A percentile compares a stretch with the other conserved stretches of the same genome.
phyloP scores from a whole-genome alignment of 2,797 vertebrate species.

The Ctenopoma multispine region DNA sequence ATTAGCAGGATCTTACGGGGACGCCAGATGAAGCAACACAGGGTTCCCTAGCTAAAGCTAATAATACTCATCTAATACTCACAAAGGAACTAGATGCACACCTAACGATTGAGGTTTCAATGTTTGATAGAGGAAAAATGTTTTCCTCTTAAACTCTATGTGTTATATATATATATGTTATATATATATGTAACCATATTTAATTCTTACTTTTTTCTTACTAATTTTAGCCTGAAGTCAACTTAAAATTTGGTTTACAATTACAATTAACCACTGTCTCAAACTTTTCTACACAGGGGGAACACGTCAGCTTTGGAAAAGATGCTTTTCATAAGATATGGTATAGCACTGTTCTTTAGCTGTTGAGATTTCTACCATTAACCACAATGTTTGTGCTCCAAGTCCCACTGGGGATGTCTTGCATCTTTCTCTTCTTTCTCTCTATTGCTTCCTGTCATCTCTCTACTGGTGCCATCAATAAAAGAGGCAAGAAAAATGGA shows the following conservation, averaged over 20 bases:
- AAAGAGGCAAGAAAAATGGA: neutral
- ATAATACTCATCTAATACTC: conserved; percentile 54
- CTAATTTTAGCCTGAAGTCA: too few species aligned
- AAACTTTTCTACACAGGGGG: too few species aligned
- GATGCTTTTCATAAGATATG: too few species aligned
- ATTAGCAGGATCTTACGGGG: conserved; percentile 69
- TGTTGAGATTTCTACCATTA: neutral
- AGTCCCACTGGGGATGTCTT: neutral
- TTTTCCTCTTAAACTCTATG: conserved; percentile 12
- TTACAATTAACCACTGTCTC: too few species aligned
- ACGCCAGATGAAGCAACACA: conserved; percentile 66
- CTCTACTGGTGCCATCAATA: neutral
- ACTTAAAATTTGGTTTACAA: too few species aligned
- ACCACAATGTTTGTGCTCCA: neutral
- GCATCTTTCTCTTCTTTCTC: neutral
- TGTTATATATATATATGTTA: too few species aligned
- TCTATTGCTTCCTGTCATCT: neutral
- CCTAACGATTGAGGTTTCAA: conserved; percentile 13
- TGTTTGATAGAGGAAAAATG: conserved; percentile 16
- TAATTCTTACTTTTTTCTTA: too few species aligned
- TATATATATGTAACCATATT: too few species aligned
- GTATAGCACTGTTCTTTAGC: too few species aligned
- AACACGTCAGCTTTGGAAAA: too few species aligned
- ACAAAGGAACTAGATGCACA: conserved; percentile 50
- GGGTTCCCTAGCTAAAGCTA: conserved; percentile 65